Evolutionary conservation across 2,113 vertebrate species (phyloP).

Genomic region (Tetraodon nigroviridis): DNA sequence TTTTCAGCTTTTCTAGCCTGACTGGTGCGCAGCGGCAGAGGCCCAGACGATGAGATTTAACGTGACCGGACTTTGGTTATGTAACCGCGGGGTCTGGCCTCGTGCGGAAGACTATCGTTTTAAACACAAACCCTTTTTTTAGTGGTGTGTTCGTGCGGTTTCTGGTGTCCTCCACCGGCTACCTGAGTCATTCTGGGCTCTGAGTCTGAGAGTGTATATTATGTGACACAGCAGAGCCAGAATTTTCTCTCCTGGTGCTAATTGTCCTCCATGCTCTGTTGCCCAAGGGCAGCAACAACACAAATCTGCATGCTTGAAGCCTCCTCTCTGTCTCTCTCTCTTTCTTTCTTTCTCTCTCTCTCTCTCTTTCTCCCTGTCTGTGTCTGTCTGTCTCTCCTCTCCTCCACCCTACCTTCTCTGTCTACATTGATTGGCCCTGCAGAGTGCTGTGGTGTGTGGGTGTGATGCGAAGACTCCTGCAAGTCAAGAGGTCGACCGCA

Average conservation of each 20-base stretch:
- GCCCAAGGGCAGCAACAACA: conserved; percentile 57
- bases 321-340: conserved; percentile 14
- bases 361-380: conserved; percentile 13
- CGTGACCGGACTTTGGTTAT: conserved; percentile 53
- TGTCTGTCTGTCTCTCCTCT: conserved; percentile 14
- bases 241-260: conserved; percentile 47
- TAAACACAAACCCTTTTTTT: conserved; percentile 20
- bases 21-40: conserved; percentile 37
- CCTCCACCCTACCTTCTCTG: conserved; percentile 8
- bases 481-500: conserved; percentile 30
- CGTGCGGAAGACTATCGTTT: conserved; percentile 24
- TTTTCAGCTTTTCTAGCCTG: conserved; percentile 20
- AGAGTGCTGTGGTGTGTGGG: conserved; percentile 34
- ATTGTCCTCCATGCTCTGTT: conserved; percentile 61
- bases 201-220: conserved; percentile 17
- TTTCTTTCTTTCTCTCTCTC: not conserved
- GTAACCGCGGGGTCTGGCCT: conserved; percentile 34
- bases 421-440: conserved; percentile 36
- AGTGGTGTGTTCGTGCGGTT: not conserved
- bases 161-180: conserved; percentile 11
- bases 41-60: conserved; percentile 46
- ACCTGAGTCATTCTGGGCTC: conserved; percentile 30
- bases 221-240: conserved; percentile 19
- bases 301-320: conserved; percentile 50
- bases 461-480: conserved; percentile 25